phyloP scores from a whole-genome alignment of 2,797 vertebrate species.

The Pseudomugil gertrudae region DNA sequence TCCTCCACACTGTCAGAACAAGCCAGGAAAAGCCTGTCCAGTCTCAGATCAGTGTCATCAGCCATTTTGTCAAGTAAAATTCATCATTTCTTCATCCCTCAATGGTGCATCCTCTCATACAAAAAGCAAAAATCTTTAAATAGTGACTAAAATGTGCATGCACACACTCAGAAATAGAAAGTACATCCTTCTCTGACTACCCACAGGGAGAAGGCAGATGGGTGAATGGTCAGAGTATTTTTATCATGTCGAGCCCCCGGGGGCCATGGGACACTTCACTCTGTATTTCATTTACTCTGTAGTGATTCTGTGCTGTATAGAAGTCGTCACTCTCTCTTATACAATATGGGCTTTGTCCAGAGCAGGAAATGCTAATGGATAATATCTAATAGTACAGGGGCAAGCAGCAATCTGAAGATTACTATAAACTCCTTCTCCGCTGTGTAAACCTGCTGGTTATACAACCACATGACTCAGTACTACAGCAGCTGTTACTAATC shows the following conservation, averaged over 20 bases:
- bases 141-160: slow-evolving; percentile 13
- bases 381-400: slow-evolving; percentile 47
- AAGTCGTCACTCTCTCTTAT: slow-evolving; percentile 63
- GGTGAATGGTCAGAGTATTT: slow-evolving; percentile 62
- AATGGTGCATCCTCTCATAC: background rate
- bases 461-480: slow-evolving; percentile 55
- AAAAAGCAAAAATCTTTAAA: slow-evolving; percentile 1
- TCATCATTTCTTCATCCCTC: slow-evolving; percentile 5
- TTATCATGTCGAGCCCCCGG: slow-evolving; percentile 49
- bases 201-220: slow-evolving; percentile 53
- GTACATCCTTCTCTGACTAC: slow-evolving; percentile 33
- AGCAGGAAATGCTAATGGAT: slow-evolving; percentile 68
- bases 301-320: slow-evolving; percentile 42
- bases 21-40: slow-evolving; percentile 2
- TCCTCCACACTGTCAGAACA: slow-evolving; percentile 12
- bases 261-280: slow-evolving; percentile 54
- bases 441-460: slow-evolving; percentile 48
- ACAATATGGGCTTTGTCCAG: slow-evolving; percentile 73
- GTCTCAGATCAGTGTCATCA: slow-evolving; percentile 32
- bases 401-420: slow-evolving; percentile 62
- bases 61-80: slow-evolving; percentile 14
- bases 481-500: slow-evolving; percentile 63
- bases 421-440: slow-evolving; percentile 57
- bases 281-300: slow-evolving; percentile 52
- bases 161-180: slow-evolving; percentile 28